phyloP scores from a whole-genome alignment of 2,888 invertebrate genomes.

The Tiphia femorata region DNA sequence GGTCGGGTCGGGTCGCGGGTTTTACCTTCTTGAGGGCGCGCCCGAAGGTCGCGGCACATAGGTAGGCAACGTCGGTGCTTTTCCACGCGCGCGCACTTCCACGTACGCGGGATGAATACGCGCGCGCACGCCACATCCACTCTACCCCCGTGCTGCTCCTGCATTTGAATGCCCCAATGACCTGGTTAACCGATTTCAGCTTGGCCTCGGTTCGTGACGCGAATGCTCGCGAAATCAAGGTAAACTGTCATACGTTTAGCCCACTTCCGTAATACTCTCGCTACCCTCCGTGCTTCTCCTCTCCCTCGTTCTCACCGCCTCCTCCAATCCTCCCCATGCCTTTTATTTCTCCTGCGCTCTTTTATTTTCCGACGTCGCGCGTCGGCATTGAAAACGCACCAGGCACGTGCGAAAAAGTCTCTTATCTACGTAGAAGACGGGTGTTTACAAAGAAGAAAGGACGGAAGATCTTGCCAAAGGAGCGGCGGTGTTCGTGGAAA shows the following conservation, averaged over 20 bases:
- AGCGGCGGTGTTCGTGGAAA: too few species aligned
- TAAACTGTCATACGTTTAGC: conserved; percentile 26
- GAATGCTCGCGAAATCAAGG: conserved; percentile 46
- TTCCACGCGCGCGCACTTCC: neutral
- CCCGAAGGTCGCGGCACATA: too few species aligned
- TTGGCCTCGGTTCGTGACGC: conserved; percentile 42
- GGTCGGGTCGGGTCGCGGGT: neutral
- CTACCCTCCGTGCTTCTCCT: neutral
- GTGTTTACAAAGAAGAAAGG: too few species aligned
- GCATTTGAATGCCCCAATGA: conserved; percentile 62
- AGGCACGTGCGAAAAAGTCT: too few species aligned
- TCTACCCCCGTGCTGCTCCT: conserved; percentile 44
- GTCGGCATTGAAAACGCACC: too few species aligned
- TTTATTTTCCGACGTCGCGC: conserved; percentile 12
- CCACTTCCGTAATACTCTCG: conserved; percentile 15
- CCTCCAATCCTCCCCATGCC: conserved; percentile 1
- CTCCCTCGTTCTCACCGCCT: neutral
- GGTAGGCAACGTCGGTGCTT: too few species aligned
- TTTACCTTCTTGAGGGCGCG: too few species aligned
- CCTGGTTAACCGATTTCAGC: conserved; percentile 55
- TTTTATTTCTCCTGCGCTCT: too few species aligned
- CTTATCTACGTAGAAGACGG: too few species aligned
- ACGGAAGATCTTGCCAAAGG: too few species aligned
- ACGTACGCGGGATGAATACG: conserved; percentile 32
- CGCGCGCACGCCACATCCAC: conserved; percentile 42